Evolutionary conservation across 2,888 invertebrate species (phyloP), one percentile per base, ranked within the genome.

Genomic region (Congeria kusceri): DNA sequence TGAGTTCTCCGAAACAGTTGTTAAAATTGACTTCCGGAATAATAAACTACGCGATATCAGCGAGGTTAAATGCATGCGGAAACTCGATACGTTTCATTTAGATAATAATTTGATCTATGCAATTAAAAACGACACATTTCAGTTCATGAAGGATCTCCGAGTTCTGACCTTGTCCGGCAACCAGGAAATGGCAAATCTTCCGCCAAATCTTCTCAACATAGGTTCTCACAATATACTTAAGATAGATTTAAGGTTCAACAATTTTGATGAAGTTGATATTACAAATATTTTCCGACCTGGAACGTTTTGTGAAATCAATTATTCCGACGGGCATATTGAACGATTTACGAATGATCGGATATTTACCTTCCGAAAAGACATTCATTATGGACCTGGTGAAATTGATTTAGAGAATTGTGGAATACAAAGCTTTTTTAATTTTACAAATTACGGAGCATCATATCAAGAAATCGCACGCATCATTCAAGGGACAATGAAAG

Each of bases 271-370:
- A 61, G 25, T 62, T 4, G 78, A 79, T 39, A 46, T 70, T 1
- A 70, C 78, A 7, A 79, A 79, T 58, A 25, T 74, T 7, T 29
- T 74, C 7, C 44, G 70, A 13, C 47, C 65, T n/a, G 74, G 74
- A 0, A 23, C 56, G 3, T 70, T 74, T 29, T 78, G 78, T 44
- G 49, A 53, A 7, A 15, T 78, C 15, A 59, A 32, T 20, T 74
- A 46, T 58, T 65, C 64, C 20, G 56, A 61, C n/a, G 32, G 70
- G 11, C 28, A 61, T 23, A 39, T 79, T 13, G 27, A 25, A 18
- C 29, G 59, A 23, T 25, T 59, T 11, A 66, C 66, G 13, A 73
- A 73, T 47, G 0, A 58, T 32, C 32, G 32, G n/a, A 32, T 39
- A 23, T 66, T 32, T 11, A 13, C 28, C 1, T 9, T 73, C 11